These are phyloP conservation scores for Diabrotica balteata DNA, from an alignment of 2,888 invertebrate species.

Conservation along the genomic window DNA sequence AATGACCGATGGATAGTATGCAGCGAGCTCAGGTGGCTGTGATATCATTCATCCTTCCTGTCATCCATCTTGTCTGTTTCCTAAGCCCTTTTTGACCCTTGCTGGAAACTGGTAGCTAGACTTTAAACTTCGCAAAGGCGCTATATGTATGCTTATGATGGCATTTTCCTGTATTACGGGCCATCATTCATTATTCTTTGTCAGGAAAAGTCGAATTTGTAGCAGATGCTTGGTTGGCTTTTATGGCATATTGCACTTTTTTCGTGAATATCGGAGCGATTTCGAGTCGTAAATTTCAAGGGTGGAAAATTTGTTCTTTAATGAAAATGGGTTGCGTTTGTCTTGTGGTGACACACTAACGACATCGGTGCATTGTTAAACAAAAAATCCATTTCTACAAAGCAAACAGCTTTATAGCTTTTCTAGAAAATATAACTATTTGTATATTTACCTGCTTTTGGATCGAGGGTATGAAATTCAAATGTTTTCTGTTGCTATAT, in stretches of 20 bases:
- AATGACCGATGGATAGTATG: constrained; percentile 51
- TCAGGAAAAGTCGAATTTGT: constrained; percentile 42
- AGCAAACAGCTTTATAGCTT: no score
- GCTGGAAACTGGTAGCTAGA: constrained; percentile 34
- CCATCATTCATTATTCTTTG: constrained; percentile 43
- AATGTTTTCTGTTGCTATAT: no score
- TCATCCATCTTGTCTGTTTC: constrained; percentile 44
- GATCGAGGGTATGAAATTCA: no score
- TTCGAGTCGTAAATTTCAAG: constrained; percentile 15
- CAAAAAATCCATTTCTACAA: no score
- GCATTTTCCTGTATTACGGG: constrained; percentile 31
- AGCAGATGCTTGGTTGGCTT: constrained; percentile 37
- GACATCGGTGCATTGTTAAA: no score
- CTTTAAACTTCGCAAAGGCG: constrained; percentile 38
- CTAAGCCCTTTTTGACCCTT: constrained; percentile 41
- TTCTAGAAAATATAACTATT: no score
- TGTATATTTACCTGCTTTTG: no score
- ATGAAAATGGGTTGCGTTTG: constrained; percentile 11
- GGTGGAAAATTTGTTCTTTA: constrained; percentile 18
- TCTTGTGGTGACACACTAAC: constrained; percentile 8
- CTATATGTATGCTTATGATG: constrained; percentile 33
- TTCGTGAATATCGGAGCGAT: constrained; percentile 24
- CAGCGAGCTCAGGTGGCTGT: constrained; percentile 46
- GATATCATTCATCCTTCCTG: constrained; percentile 48
- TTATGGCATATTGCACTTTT: constrained; percentile 31